These are phyloP conservation scores for Eumaeus atala DNA, from an alignment of 1,140 invertebrate species.

Conservation along the genomic window DNA sequence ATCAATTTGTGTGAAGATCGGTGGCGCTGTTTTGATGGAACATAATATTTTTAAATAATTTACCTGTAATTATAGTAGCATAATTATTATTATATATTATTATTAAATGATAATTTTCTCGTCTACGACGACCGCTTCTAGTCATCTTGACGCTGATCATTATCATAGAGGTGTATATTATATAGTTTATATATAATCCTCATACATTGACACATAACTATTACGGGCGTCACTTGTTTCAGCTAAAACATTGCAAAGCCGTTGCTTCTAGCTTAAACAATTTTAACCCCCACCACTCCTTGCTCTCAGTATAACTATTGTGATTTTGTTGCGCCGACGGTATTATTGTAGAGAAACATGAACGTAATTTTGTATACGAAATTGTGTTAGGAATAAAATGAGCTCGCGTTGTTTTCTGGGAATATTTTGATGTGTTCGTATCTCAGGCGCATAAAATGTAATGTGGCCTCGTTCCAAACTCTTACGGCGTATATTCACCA, in stretches of 20 bases:
- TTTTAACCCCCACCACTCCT: no score
- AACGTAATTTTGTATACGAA: background rate
- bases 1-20: no score
- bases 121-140: no score
- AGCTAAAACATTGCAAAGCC: no score
- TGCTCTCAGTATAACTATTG: background rate
- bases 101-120: no score
- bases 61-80: no score
- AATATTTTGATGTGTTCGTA: background rate
- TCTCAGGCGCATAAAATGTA: slow-evolving; percentile 1
- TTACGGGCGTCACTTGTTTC: background rate
- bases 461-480: background rate
- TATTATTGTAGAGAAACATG: background rate
- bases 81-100: no score
- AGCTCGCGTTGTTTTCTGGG: no score
- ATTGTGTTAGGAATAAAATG: no score
- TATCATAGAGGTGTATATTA: background rate
- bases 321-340: background rate
- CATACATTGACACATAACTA: background rate
- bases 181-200: background rate
- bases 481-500: background rate
- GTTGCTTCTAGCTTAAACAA: no score
- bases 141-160: background rate
- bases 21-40: no score
- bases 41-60: no score